phyloP scores from a whole-genome alignment of 2,113 vertebrate species.

The Irena cyanogastra region DNA sequence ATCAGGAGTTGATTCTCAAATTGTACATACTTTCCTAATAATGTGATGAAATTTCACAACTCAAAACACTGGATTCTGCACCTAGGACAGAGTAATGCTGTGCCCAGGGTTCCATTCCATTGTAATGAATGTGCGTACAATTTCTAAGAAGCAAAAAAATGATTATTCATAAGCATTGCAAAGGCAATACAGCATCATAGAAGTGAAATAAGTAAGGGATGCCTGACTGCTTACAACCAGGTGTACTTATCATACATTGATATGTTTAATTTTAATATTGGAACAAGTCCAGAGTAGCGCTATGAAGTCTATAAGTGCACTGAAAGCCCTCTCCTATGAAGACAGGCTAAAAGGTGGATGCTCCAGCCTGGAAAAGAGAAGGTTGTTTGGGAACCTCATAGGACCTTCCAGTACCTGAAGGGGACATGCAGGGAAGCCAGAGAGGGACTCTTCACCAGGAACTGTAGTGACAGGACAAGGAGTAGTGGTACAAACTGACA shows the following conservation, averaged over 20 bases:
- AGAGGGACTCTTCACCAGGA: not conserved
- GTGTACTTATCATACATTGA: not conserved
- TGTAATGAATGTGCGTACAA: fast-evolving
- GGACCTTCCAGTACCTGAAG: not conserved
- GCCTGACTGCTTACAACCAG: not conserved
- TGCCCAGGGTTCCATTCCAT: not conserved
- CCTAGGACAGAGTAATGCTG: fast-evolving
- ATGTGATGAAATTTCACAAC: not conserved
- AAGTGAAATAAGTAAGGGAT: not conserved
- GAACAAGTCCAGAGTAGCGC: not conserved
- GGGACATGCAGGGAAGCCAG: not conserved
- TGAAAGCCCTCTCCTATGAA: not conserved
- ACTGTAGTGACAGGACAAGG: not conserved
- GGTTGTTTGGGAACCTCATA: not conserved
- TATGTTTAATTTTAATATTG: not conserved
- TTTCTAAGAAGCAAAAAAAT: not conserved
- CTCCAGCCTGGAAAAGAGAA: not conserved
- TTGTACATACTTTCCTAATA: not conserved
- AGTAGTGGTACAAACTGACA: not conserved
- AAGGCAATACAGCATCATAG: not conserved
- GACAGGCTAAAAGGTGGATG: not conserved
- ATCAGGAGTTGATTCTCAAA: not conserved
- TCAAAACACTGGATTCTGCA: fast-evolving
- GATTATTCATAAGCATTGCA: not conserved
- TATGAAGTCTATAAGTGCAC: not conserved